Percentiles rank a stretch among this genome's conserved stretches.
phyloP scores from a whole-genome alignment of 2,113 vertebrate species.

The Maccullochella peelii region DNA sequence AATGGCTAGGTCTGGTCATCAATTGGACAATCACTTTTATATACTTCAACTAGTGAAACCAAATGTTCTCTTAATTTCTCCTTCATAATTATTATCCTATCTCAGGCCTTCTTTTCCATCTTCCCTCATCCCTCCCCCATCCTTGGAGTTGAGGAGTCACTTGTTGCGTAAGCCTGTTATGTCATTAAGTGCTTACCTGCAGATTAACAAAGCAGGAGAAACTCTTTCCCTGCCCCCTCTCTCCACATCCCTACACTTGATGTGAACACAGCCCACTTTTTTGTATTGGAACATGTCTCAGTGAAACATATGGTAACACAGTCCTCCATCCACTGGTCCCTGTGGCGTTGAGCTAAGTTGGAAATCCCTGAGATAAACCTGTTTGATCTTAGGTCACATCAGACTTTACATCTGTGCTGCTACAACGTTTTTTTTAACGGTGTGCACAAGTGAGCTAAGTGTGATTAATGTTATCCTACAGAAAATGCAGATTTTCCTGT shows the following conservation, averaged over 20 bases:
- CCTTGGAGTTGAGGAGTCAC: constrained; percentile 1
- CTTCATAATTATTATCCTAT: background rate
- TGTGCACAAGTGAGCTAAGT: background rate
- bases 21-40: background rate
- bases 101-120: background rate
- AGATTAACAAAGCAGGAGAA: constrained; percentile 41
- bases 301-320: background rate
- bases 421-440: background rate
- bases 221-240: background rate
- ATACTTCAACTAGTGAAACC: background rate
- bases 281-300: background rate
- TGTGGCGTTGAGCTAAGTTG: background rate
- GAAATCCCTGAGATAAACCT: background rate
- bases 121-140: background rate
- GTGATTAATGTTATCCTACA: background rate
- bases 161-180: constrained; percentile 49
- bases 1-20: background rate
- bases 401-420: background rate
- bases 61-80: background rate
- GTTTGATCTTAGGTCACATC: background rate
- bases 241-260: background rate
- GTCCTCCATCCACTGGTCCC: background rate
- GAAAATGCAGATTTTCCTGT: background rate
- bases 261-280: background rate
- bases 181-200: constrained; percentile 62